Percentiles rank a stretch among this genome's conserved stretches.
phyloP scores from a whole-genome alignment of 2,113 vertebrate species.

The Synchiropus splendidus region DNA sequence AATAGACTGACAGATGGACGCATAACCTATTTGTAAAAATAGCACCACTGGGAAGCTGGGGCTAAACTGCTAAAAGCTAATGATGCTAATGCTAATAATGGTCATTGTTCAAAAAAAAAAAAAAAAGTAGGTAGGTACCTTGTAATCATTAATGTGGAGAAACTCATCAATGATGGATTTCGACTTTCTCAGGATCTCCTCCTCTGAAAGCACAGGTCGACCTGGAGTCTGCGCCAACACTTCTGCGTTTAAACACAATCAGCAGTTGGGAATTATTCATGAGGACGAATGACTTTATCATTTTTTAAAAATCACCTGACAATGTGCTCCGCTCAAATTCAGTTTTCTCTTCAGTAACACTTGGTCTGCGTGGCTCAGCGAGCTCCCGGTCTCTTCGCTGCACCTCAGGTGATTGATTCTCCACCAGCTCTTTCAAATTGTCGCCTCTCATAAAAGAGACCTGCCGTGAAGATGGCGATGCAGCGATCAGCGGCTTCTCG shows the following conservation, averaged over 20 bases:
- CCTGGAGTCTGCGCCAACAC: slow-evolving; percentile 54
- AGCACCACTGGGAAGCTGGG: no score
- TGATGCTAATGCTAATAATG: no score
- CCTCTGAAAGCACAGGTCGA: slow-evolving; percentile 73
- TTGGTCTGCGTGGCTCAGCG: slow-evolving; percentile 74
- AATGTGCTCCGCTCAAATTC: slow-evolving; percentile 62
- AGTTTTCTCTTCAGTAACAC: slow-evolving; percentile 72
- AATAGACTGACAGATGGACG: no score
- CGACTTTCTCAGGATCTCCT: slow-evolving; percentile 85
- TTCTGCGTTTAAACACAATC: slow-evolving; percentile 66
- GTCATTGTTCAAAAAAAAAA: no score
- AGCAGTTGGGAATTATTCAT: no score
- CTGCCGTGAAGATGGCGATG: slow-evolving; percentile 51
- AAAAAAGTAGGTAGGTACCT: no score
- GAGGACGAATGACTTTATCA: no score
- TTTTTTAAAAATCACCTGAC: no score
- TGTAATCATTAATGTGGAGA: slow-evolving; percentile 94
- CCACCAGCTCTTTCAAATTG: slow-evolving; percentile 80
- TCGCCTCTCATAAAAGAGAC: slow-evolving; percentile 69
- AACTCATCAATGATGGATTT: slow-evolving; percentile 96
- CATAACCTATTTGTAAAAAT: no score
- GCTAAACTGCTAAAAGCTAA: no score
- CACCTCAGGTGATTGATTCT: slow-evolving; percentile 75
- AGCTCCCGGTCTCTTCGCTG: slow-evolving; percentile 56
- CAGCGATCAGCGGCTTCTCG: slow-evolving; percentile 74